Percentiles rank a stretch among this genome's conserved stretches.
Conservation (phyloP, 2,888 invertebrate species). For the Euspilapteryx auroguttella region DNA sequence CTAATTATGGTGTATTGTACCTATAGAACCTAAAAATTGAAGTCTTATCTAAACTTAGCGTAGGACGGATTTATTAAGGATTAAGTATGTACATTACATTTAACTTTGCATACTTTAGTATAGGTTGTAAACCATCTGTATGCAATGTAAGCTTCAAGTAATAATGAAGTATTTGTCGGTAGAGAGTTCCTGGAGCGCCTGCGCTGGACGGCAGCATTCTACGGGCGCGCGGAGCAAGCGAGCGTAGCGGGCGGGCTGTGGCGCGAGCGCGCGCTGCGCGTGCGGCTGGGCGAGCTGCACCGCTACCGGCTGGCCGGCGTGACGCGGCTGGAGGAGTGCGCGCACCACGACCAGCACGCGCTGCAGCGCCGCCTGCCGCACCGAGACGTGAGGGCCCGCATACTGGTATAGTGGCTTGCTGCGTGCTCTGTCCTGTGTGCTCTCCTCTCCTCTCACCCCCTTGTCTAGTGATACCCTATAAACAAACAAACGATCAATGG, state of each 20-base stretch:
- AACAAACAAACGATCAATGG: neutral
- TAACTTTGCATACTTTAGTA: too few species aligned
- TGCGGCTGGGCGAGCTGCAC: conserved; percentile 79
- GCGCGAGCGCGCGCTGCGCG: conserved; percentile 82
- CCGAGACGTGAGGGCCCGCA: conserved; percentile 63
- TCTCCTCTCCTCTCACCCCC: too few species aligned
- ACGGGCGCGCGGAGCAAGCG: conserved; percentile 82
- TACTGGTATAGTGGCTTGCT: conserved; percentile 16
- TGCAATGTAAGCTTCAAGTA: neutral
- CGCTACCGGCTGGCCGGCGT: conserved; percentile 85
- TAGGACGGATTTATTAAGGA: too few species aligned
- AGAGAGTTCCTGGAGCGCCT: conserved; percentile 83
- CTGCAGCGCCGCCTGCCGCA: conserved; percentile 62
- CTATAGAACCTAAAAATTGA: too few species aligned
- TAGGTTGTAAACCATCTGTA: too few species aligned
- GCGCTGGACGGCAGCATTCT: conserved; percentile 85
- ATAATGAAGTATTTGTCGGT: conserved; percentile 4
- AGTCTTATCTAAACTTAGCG: too few species aligned
- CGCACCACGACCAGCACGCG: conserved; percentile 83
- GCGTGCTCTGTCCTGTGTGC: conserved; percentile 7
- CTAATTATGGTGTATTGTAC: too few species aligned
- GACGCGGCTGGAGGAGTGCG: conserved; percentile 79
- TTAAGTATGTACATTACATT: too few species aligned
- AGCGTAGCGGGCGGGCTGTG: conserved; percentile 77
- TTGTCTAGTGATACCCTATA: neutral